These are phyloP conservation scores for Ceratina australensis DNA, from an alignment of 1,140 invertebrate genomes.

Conservation along the genomic window DNA sequence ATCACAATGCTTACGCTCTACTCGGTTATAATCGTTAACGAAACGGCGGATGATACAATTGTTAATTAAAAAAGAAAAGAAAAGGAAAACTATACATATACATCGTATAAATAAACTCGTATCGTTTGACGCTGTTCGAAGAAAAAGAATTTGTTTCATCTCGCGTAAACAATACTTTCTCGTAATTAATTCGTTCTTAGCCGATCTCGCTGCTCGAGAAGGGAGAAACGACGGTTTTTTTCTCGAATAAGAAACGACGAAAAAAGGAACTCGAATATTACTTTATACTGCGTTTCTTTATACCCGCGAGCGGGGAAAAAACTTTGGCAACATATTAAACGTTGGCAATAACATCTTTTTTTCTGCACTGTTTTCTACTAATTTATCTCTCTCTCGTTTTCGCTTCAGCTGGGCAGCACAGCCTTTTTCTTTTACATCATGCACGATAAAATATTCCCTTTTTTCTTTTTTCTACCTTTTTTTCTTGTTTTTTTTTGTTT, in stretches of 20 bases:
- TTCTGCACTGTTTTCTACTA: neutral
- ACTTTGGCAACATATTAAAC: conserved; percentile 75
- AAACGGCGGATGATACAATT: conserved; percentile 11
- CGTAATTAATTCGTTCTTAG: neutral
- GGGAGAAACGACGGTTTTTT: conserved; percentile 6
- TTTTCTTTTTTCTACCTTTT: conserved; percentile 22
- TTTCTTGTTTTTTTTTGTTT: conserved; percentile 19
- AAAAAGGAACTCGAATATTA: conserved; percentile 54
- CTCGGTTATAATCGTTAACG: neutral
- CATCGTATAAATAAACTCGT: conserved; percentile 7
- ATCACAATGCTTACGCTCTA: conserved; percentile 32
- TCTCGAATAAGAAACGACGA: conserved; percentile 13
- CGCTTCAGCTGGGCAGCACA: conserved; percentile 66
- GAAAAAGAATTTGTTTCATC: neutral
- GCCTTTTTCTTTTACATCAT: conserved; percentile 64
- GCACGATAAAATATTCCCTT: conserved; percentile 52
- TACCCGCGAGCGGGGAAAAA: conserved; percentile 57
- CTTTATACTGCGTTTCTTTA: conserved; percentile 58
- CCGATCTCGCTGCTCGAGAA: conserved; percentile 16
- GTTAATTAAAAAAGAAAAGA: conserved; percentile 23
- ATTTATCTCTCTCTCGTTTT: conserved; percentile 14
- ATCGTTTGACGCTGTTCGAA: neutral
- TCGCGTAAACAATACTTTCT: conserved; percentile 2
- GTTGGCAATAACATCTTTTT: conserved; percentile 70
- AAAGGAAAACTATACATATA: conserved; percentile 20